phyloP scores from a whole-genome alignment of 2,113 vertebrate genomes.

The Vanacampus margaritifer region DNA sequence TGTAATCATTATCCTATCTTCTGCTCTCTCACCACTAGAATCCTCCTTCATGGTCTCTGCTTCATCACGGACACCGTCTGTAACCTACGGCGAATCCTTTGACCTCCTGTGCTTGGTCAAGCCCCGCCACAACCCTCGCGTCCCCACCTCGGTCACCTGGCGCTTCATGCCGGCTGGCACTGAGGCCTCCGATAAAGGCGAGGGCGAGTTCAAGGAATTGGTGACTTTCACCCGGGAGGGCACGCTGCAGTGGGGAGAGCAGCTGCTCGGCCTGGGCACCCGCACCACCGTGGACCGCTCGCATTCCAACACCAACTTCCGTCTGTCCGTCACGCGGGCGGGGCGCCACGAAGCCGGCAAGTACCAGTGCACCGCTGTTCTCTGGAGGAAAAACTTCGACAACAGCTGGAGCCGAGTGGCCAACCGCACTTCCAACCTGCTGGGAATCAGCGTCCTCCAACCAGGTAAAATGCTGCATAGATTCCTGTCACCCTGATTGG shows the following conservation, averaged over 20 bases:
- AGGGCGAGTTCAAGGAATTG: slow-evolving; percentile 83
- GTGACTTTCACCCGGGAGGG: slow-evolving; percentile 91
- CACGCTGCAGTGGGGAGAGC: slow-evolving; percentile 90
- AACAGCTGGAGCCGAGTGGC: slow-evolving; percentile 85
- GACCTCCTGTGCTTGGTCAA: slow-evolving; percentile 96
- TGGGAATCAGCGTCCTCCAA: slow-evolving; percentile 89
- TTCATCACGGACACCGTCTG: slow-evolving; percentile 88
- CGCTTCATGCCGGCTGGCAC: slow-evolving; percentile 83
- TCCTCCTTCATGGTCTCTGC: slow-evolving; percentile 89
- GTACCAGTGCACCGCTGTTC: slow-evolving; percentile 89
- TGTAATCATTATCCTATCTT: slow-evolving; percentile 13
- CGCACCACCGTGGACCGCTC: slow-evolving; percentile 90
- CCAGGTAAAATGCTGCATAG: slow-evolving; percentile 75
- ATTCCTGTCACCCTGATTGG: neutral
- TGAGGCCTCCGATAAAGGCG: slow-evolving; percentile 60
- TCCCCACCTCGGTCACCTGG: slow-evolving; percentile 90
- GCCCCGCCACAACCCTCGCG: slow-evolving; percentile 83
- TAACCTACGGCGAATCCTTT: slow-evolving; percentile 89
- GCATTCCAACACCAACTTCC: slow-evolving; percentile 88
- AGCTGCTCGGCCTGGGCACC: slow-evolving; percentile 78
- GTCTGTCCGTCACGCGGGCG: slow-evolving; percentile 87
- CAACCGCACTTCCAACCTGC: slow-evolving; percentile 89
- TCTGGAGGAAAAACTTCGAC: slow-evolving; percentile 89
- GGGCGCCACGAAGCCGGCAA: slow-evolving; percentile 89
- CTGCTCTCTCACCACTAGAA: slow-evolving; percentile 69